Base-by-base conservation (phyloP, 2,888 invertebrate species). In the Caenorhabditis sp. region DNA sequence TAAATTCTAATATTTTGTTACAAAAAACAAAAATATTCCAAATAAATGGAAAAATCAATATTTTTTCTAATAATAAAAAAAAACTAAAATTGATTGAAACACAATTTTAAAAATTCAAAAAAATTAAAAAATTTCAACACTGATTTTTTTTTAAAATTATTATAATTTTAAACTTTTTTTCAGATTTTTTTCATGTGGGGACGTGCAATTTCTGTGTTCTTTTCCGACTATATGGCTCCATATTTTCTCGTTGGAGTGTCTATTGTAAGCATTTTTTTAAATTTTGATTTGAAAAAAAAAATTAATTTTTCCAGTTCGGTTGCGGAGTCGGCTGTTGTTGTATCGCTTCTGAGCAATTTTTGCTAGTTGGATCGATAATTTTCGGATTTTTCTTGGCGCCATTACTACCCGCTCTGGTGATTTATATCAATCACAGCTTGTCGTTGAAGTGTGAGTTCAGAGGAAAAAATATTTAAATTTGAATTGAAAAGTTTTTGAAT, bases 161-260 rank as follows among this genome's bases (percentile, higher is more conserved):
- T n/a, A n/a, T n/a, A n/a, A n/a, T n/a, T n/a, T n/a, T n/a, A n/a
- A n/a, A n/a, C n/a, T n/a, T n/a, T n/a, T n/a, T 40, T 40, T 3
- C 61, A 82, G 84, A 72, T 76, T 0, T 83, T 79, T 53, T 82
- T 77, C 72, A 69, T 83, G 58, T 64, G 70, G 62, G 86, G 84
- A 0, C 79, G 84, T 28, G 44, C 61, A 6, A 56, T 70, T 8
- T 44, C 84, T 9, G 50, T 82, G 11, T 69, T 84, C 50, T 67
- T 76, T 20, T 76, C 86, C 1, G 83, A 84, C 18, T 74, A 80
- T 32, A 84, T 86, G 71, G 84, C 86, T 26, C 84, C 86, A 1
- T 84, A 81, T 53, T 86, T 86, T 22, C 55, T 76, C 11, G 40
- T 86, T 32, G 86, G 82, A 6, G 65, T 86, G 4, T 81, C 82